Conservation (phyloP, 1,140 invertebrate genomes). For the Sipha flava region DNA sequence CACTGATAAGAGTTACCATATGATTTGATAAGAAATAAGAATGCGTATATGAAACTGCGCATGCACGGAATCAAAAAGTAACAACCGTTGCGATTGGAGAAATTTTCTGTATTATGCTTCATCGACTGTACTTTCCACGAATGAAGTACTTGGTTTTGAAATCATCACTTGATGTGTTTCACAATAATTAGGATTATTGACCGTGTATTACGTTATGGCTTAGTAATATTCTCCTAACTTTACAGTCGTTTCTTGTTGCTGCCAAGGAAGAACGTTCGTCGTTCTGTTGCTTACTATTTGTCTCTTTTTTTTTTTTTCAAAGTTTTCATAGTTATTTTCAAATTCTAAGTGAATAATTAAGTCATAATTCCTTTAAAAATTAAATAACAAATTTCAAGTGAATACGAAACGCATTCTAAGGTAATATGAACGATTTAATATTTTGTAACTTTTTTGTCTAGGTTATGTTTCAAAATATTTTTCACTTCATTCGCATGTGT, state of each 20-base stretch:
- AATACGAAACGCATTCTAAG: neutral
- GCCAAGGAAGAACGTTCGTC: neutral
- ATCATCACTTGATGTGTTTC: neutral
- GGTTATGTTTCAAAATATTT: too few relatives aligned
- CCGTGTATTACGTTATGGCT: neutral
- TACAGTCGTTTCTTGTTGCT: neutral
- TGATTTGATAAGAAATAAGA: neutral
- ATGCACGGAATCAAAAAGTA: neutral
- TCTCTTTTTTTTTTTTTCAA: neutral
- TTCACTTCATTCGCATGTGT: too few relatives aligned
- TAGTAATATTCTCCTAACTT: neutral
- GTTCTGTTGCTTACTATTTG: neutral
- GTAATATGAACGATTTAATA: neutral
- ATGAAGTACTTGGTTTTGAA: neutral
- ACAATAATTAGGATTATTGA: neutral
- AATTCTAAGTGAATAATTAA: neutral
- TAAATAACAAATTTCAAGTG: neutral
- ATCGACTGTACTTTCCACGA: neutral
- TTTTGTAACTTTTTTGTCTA: too few relatives aligned
- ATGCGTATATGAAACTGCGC: neutral
- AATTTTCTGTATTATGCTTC: neutral
- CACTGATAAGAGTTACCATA: neutral
- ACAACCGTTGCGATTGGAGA: neutral
- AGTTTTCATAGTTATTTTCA: slow-evolving; percentile 1
- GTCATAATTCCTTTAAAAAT: neutral